Evolutionary conservation across 2,113 vertebrate species (phyloP).

Genomic region (Hymenochirus boettgeri): DNA sequence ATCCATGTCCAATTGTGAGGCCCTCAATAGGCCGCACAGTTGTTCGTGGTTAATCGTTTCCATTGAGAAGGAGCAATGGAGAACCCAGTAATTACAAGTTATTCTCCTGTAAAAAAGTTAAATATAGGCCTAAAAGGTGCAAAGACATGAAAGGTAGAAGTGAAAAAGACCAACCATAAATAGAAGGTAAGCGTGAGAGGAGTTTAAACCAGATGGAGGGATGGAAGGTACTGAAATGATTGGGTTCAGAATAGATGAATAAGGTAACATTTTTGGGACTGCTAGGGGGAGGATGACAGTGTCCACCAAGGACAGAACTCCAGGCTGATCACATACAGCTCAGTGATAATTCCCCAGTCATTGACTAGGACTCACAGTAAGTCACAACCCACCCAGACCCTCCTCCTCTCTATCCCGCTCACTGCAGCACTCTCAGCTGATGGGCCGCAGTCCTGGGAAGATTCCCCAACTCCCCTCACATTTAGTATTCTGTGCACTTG

Average conservation of each 20-base stretch:
- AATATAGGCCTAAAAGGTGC: background rate
- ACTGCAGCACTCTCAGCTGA: background rate
- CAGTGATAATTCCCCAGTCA: background rate
- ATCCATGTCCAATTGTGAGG: too few relatives aligned
- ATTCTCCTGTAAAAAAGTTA: too few relatives aligned
- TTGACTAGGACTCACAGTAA: background rate
- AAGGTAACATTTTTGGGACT: background rate
- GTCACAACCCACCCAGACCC: background rate
- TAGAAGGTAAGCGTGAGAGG: background rate
- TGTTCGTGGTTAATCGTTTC: too few relatives aligned
- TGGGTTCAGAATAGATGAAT: background rate
- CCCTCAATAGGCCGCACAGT: too few relatives aligned
- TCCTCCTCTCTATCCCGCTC: background rate
- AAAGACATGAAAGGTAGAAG: background rate
- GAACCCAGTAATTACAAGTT: too few relatives aligned
- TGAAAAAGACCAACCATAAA: background rate
- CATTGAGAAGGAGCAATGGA: background rate
- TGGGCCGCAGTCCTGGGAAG: background rate
- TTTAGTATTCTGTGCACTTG: conserved; percentile 41
- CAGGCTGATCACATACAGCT: background rate
- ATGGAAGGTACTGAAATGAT: too few relatives aligned
- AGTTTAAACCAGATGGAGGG: background rate
- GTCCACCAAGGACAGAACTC: background rate
- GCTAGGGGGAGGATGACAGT: background rate
- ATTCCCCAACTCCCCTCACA: background rate